phyloP scores from a whole-genome alignment of 2,888 invertebrate species.

The Antitype chi region DNA sequence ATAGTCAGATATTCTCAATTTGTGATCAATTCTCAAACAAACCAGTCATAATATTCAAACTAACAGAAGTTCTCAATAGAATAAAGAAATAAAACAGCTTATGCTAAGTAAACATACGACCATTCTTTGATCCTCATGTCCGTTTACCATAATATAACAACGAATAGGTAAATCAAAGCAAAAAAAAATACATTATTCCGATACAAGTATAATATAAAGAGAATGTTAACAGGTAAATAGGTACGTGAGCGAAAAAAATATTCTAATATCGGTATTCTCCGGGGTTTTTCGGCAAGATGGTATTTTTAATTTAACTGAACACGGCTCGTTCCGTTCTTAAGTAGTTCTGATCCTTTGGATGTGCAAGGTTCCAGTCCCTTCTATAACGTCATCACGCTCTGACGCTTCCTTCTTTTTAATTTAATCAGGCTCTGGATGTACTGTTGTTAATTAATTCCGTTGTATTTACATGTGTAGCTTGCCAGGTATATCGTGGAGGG shows the following conservation, averaged over 20 bases:
- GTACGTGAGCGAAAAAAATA: constrained; percentile 52
- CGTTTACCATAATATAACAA: constrained; percentile 60
- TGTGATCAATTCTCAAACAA: constrained; percentile 3
- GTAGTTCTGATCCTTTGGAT: constrained; percentile 51
- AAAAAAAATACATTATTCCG: constrained; percentile 53
- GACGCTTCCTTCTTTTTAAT: constrained; percentile 60
- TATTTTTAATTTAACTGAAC: constrained; percentile 69
- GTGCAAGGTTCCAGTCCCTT: constrained; percentile 25
- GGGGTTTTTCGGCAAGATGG: constrained; percentile 55
- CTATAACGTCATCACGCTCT: constrained; percentile 50
- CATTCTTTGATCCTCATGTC: constrained; percentile 67
- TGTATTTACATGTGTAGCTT: constrained; percentile 52
- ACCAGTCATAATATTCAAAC: constrained; percentile 13
- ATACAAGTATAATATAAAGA: constrained; percentile 50
- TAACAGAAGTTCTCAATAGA: constrained; percentile 30
- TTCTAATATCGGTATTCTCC: constrained; percentile 61
- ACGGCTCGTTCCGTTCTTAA: constrained; percentile 35
- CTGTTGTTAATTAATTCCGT: constrained; percentile 54
- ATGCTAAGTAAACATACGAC: constrained; percentile 34
- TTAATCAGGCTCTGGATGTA: constrained; percentile 46
- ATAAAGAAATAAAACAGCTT: constrained; percentile 11
- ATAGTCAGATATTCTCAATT: no score
- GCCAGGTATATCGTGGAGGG: constrained; percentile 33
- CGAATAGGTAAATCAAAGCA: constrained; percentile 60
- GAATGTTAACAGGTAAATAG: constrained; percentile 61